Percentiles rank a stretch among this genome's conserved stretches.
These are phyloP conservation scores for Mus spicilegus DNA, from an alignment of 2,113 vertebrate species.

Conservation along the genomic window DNA sequence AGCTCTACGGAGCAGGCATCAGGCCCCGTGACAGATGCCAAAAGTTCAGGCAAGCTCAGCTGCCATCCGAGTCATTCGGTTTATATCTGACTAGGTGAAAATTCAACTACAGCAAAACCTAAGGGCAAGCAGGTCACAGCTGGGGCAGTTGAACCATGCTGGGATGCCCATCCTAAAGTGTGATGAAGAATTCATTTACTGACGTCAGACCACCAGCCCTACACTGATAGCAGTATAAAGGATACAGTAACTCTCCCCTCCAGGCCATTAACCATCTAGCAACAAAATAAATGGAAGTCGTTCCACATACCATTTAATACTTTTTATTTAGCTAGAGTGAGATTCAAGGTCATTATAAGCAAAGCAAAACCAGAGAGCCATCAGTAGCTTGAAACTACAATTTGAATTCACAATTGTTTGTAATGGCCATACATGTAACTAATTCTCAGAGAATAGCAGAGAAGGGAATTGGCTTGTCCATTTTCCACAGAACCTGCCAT, in stretches of 20 bases:
- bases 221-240: background rate
- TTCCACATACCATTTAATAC: background rate
- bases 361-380: background rate
- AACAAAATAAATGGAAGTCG: background rate
- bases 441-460: background rate
- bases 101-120: slow-evolving; percentile 10
- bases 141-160: background rate
- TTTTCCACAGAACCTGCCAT: slow-evolving; percentile 28
- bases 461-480: background rate
- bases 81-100: background rate
- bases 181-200: slow-evolving; percentile 9
- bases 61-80: background rate
- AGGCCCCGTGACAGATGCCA: background rate
- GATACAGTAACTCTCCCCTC: background rate
- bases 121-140: background rate
- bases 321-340: slow-evolving; percentile 24
- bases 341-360: background rate
- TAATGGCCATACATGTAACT: background rate
- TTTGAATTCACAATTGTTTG: slow-evolving; percentile 31
- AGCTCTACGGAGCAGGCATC: background rate
- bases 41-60: background rate
- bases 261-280: background rate
- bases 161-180: background rate
- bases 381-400: background rate
- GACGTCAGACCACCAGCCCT: background rate